A percentile compares a stretch with the other conserved stretches of the same genome.
phyloP scores from a whole-genome alignment of 1,140 invertebrate genomes.

The Sinonovacula constricta region DNA sequence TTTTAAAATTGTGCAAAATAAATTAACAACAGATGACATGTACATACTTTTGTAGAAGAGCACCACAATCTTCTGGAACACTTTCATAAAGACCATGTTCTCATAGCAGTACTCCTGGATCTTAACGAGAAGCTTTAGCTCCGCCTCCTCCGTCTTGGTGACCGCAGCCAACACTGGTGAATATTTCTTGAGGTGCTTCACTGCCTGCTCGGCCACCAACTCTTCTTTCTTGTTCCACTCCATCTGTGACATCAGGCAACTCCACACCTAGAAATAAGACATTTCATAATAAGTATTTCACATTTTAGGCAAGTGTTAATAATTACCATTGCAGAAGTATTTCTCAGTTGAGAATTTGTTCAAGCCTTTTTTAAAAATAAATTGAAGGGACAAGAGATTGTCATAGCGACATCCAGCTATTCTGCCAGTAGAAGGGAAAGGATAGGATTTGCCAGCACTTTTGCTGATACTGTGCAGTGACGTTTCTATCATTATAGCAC shows the following conservation, averaged over 20 bases:
- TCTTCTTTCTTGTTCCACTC: conserved; percentile 99
- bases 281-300: too few relatives aligned
- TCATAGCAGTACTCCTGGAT: conserved; percentile 98
- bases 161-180: conserved; percentile 92
- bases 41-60: conserved; percentile 94
- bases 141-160: conserved; percentile 87
- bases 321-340: neutral
- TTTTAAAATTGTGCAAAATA: too few relatives aligned
- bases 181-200: conserved; percentile 93
- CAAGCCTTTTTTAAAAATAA: neutral
- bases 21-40: too few relatives aligned
- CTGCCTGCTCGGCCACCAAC: conserved; percentile 94
- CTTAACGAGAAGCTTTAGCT: conserved; percentile 91
- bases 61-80: conserved; percentile 97
- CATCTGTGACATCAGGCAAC: conserved; percentile 93
- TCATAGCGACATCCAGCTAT: neutral
- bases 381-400: neutral
- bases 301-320: neutral
- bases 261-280: conserved; percentile 86
- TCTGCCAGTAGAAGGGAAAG: neutral
- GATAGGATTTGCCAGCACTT: too few relatives aligned
- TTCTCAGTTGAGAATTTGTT: neutral
- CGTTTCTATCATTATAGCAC: too few relatives aligned
- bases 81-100: conserved; percentile 99
- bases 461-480: too few relatives aligned